Evolutionary conservation across 1,140 invertebrate species (phyloP), one percentile per base, ranked within the genome.

Genomic region (Penaeus japonicus): DNA sequence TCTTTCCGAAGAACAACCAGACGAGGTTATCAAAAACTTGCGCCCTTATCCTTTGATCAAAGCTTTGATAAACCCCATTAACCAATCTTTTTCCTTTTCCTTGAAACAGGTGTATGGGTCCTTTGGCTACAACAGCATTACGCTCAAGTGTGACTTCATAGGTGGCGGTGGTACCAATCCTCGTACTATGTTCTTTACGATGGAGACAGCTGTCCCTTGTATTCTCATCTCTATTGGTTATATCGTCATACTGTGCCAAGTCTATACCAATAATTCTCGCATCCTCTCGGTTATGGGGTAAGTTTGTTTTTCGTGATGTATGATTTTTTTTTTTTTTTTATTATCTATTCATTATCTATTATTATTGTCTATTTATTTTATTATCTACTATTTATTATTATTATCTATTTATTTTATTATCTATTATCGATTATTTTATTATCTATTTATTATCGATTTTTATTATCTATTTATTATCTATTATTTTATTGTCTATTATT

Each of bases 161-260:
- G 5, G 53, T 4, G 22, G 12, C 55, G 73, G 77, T 22, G 27
- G n/a, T 5, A 57, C 32, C 0, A n/a, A 73, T 7, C 87, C 85
- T 0, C 85, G 89, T 10, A 35, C 86, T 24, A 59, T 90, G 78
- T 90, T 90, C 84, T 90, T 90, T 81, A 84, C 89, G 30, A 53
- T 91, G 20, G 90, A 90, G 85, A 89, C 84, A 57, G 54, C 85
- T 3, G 82, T 91, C 20, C 89, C 90, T 18, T 91, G 90, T 32
- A 59, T 84, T 27, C 84, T 91, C 24, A 91, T 91, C 62, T 82
- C 90, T 10, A 89, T 91, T 18, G 87, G 88, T 5, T 90, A 91
- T 84, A 78, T 86, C 54, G 55, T 89, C 59, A 91, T 90, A 27
- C 81, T 91, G 32, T 12, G 86, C 18, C 84, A 90, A 32, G 86